Conservation (phyloP, 2,888 invertebrate species). For the Nasonovia ribisnigri region DNA sequence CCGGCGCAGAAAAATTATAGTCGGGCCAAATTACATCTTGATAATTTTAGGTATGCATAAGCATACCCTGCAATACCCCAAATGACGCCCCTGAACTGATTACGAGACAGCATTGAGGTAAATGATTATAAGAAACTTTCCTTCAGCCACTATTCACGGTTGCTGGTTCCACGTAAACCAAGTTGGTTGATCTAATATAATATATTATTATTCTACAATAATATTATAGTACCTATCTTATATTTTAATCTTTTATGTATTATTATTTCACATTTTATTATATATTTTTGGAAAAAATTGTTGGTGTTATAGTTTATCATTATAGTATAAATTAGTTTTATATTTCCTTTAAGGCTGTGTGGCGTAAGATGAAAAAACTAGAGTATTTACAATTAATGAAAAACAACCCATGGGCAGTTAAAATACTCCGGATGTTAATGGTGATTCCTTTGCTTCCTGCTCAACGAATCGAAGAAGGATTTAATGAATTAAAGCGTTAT, state of each 20-base stretch:
- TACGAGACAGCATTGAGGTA: background rate
- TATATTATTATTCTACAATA: no score
- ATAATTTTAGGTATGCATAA: no score
- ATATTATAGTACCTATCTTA: no score
- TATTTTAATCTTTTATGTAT: background rate
- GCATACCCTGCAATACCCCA: no score
- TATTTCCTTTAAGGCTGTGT: background rate
- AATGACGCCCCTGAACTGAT: no score
- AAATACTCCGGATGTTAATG: background rate
- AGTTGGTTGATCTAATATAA: background rate
- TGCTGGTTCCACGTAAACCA: background rate
- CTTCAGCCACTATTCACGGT: background rate
- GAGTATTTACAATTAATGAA: background rate
- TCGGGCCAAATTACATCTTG: no score
- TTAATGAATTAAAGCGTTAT: background rate
- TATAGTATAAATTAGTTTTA: background rate
- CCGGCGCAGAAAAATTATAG: no score
- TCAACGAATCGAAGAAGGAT: background rate
- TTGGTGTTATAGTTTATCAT: no score
- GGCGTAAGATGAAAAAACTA: background rate
- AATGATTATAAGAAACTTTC: background rate
- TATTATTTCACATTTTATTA: background rate
- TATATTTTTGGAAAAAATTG: no score
- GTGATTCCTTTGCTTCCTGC: background rate
- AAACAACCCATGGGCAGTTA: background rate